Base-by-base conservation (phyloP, 2,797 vertebrate genomes). In the Lophius americanus region DNA sequence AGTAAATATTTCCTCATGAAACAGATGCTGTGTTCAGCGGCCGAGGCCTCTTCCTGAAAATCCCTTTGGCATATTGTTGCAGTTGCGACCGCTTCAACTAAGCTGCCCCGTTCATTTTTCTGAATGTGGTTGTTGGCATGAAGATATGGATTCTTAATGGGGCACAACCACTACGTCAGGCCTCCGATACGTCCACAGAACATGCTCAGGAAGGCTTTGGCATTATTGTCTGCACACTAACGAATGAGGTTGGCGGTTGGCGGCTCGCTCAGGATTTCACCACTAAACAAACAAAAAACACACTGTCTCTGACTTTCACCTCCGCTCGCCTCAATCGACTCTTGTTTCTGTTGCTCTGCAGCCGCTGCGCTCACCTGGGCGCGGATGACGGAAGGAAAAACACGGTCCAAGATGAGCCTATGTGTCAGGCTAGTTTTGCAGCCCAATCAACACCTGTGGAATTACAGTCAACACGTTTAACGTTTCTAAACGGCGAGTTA, bases 61-160 rank as follows among this genome's bases (percentile, higher is more conserved):
- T 75, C 80, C 64, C 56, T 73, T 64, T 73, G 73, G 75, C 80
- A 69, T 82, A 77, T 80, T 83, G 72, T 86, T 81, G 59, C 67
- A 75, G 67, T 79, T 81, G 82, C 73, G 78, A 76, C 79, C 82
- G 60, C 67, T 79, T 87, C 67, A 70, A 70, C 54, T 76, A 72
- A 69, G 63, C 77, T 67, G 71, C 65, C 67, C 70, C 57, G 73
- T 83, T 92, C 75, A 90, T 91, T 90, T 91, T 90, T 86, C 68
- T 92, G 86, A 82, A 88, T 87, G 86, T 90, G 77, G 76, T 70
- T 87, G 59, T 90, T 93, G 91, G 90, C 89, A 70, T 64, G 52
- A 35, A 41, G 42, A 38, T 47, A 68, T 70, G 60, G 72, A 81
- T 76, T 81, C 82, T 90, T 86, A 92, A 92, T 90, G 82, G 78